These are phyloP conservation scores for Megamerina dolium DNA, from an alignment of 2,888 invertebrate genomes.

Conservation along the genomic window DNA sequence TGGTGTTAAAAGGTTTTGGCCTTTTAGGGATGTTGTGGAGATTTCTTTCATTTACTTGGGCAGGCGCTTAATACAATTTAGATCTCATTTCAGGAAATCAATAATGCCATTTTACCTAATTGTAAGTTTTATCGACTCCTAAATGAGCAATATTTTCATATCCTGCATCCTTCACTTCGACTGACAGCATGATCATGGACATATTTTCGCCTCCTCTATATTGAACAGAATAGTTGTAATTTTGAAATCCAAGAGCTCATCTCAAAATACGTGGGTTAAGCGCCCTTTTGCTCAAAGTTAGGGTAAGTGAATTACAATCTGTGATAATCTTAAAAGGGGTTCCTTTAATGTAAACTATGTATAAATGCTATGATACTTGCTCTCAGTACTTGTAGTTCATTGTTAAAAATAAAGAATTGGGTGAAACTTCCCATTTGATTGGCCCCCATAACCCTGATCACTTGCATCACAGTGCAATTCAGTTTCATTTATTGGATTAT, in stretches of 20 bases:
- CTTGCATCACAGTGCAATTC: too few relatives aligned
- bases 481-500: constrained; percentile 21
- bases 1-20: background rate
- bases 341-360: constrained; percentile 9
- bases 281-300: constrained; percentile 12
- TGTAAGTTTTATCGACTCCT: constrained; percentile 11
- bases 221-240: constrained; percentile 10
- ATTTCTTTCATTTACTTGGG: background rate
- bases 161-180: constrained; percentile 10
- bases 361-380: constrained; percentile 32
- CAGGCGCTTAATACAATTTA: background rate
- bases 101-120: constrained; percentile 13
- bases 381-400: constrained; percentile 24
- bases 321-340: constrained; percentile 28
- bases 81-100: too few relatives aligned
- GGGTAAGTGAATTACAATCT: constrained; percentile 22
- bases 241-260: constrained; percentile 5
- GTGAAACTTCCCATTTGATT: constrained; percentile 30
- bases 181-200: constrained; percentile 17
- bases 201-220: constrained; percentile 11
- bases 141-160: too few relatives aligned
- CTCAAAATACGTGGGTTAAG: constrained; percentile 8
- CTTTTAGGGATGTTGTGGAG: background rate
- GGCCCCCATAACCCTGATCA: constrained; percentile 34
- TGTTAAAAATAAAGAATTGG: constrained; percentile 36